phyloP scores from a whole-genome alignment of 2,888 invertebrate species.

The Eupithecia subfuscata region DNA sequence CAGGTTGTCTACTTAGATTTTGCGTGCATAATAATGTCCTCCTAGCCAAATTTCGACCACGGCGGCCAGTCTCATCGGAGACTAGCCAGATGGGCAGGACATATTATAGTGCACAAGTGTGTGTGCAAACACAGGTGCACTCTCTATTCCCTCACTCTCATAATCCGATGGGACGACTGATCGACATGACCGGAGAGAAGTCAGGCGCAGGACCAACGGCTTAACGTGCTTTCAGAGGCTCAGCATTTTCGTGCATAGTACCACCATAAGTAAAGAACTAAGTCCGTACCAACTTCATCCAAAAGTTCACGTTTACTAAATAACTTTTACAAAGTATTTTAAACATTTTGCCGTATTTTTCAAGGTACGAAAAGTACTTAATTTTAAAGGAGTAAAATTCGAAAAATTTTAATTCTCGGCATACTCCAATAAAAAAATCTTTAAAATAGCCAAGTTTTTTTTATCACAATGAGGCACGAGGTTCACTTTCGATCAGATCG shows the following conservation, averaged over 20 bases:
- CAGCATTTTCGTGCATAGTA: too few relatives aligned
- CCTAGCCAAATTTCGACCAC: too few relatives aligned
- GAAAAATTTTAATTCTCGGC: not conserved
- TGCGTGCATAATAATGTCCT: too few relatives aligned
- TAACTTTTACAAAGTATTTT: not conserved
- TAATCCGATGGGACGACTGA: too few relatives aligned
- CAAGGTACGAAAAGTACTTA: not conserved
- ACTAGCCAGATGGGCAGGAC: too few relatives aligned
- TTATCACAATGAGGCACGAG: conserved; percentile 27
- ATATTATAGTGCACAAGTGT: too few relatives aligned
- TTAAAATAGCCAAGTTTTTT: conserved; percentile 14
- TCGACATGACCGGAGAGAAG: too few relatives aligned
- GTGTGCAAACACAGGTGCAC: too few relatives aligned
- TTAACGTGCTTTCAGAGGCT: too few relatives aligned
- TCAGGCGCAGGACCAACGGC: too few relatives aligned
- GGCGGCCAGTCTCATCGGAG: too few relatives aligned
- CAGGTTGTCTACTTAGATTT: not conserved
- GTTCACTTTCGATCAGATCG: conserved; percentile 70
- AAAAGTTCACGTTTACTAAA: not conserved
- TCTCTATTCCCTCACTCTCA: too few relatives aligned
- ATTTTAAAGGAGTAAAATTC: not conserved
- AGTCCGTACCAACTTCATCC: not conserved
- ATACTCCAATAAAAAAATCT: conserved; percentile 4
- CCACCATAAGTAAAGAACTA: not conserved
- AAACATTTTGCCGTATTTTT: not conserved